Conservation (phyloP, 2,113 vertebrate species). For the Sceloporus undulatus region DNA sequence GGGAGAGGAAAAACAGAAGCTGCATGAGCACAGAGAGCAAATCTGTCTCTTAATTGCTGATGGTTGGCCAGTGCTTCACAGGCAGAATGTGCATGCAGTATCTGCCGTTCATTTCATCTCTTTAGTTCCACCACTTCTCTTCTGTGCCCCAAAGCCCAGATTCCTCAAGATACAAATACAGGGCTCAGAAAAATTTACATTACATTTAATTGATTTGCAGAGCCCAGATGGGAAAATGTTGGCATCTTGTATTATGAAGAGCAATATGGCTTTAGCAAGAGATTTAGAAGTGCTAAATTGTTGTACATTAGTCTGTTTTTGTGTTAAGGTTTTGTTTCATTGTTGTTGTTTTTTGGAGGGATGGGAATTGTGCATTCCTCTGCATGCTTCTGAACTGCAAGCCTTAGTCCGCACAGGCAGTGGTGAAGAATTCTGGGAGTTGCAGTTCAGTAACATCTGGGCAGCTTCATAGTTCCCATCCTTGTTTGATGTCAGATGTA, state of each 20-base stretch:
- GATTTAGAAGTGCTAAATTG: neutral
- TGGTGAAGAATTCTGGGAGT: no score
- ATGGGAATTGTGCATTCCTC: no score
- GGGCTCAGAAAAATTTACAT: no score
- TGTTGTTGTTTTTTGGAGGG: no score
- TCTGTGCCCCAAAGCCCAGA: neutral
- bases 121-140: neutral
- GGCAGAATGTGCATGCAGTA: neutral
- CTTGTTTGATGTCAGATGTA: neutral
- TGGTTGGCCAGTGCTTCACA: rapidly evolving
- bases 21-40: neutral
- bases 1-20: slow-evolving; percentile 14
- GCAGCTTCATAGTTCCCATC: no score
- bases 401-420: no score
- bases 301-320: neutral
- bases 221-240: neutral
- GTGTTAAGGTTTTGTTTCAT: neutral
- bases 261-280: neutral
- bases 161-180: neutral
- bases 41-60: no score
- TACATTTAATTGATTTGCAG: neutral
- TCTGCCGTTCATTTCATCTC: slow-evolving; percentile 37
- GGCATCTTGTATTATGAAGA: neutral
- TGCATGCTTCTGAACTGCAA: no score
- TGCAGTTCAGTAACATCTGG: no score